These are phyloP conservation scores for Alexandromys fortis DNA, from an alignment of 2,113 vertebrate genomes.

Conservation along the genomic window DNA sequence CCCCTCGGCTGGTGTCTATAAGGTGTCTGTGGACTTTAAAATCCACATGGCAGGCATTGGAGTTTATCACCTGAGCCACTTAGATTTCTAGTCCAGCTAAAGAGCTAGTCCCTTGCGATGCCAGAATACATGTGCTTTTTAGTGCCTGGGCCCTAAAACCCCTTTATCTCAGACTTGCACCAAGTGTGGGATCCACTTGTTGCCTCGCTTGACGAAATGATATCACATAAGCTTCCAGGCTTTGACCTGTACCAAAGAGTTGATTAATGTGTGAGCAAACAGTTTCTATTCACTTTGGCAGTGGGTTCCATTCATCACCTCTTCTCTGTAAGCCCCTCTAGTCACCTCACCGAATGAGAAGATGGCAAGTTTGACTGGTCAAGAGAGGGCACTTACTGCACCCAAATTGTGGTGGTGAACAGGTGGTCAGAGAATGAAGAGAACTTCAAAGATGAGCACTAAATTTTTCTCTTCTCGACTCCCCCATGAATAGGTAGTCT, in stretches of 20 bases:
- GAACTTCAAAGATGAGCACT: neutral
- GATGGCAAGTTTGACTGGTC: neutral
- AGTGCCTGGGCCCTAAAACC: conserved; percentile 42
- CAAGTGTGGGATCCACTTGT: conserved; percentile 50
- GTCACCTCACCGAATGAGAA: neutral
- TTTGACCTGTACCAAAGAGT: neutral
- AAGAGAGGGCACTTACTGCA: neutral
- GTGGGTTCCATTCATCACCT: neutral
- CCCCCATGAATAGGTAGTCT: neutral
- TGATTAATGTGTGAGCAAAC: neutral
- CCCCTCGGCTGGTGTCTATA: conserved; percentile 61
- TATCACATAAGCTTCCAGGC: conserved; percentile 27
- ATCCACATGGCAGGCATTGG: conserved; percentile 35
- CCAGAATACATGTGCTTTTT: neutral
- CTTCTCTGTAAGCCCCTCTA: too few species aligned
- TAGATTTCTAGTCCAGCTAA: conserved; percentile 24
- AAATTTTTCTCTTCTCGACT: neutral
- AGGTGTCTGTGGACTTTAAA: conserved; percentile 63
- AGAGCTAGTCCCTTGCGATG: neutral
- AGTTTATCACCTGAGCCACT: conserved; percentile 62
- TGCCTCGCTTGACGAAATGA: conserved; percentile 35
- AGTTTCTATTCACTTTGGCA: neutral
- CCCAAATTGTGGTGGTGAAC: neutral
- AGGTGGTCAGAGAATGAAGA: neutral
- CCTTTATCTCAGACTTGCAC: conserved; percentile 33